Base-by-base conservation (phyloP, 1,140 invertebrate species). In the Halictus rubicundus region DNA sequence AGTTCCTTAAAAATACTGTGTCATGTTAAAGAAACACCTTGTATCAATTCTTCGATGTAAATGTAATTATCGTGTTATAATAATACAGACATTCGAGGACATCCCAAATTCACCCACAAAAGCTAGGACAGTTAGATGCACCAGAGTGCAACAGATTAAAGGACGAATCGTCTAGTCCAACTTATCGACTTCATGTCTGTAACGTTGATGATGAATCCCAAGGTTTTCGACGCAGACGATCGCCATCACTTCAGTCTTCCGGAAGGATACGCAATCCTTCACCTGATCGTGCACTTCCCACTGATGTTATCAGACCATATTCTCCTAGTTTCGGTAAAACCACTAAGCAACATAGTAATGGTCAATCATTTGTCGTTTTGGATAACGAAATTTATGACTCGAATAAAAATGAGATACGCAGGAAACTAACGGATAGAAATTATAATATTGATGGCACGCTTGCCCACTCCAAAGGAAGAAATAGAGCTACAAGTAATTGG, bases 191-290 rank as follows among this genome's bases (percentile, higher is more conserved):
- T 16, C 93, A 93, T 69, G 92, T 93, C 0, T 91, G 87, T 19
- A 91, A 93, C 54, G 93, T 92, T 8, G 93, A 93, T 72, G 91
- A 93, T 27, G 90, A 93, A 59, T 87, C 91, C 2, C 89, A 89
- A 78, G 92, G 92, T 54, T 93, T 93, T 68, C 82, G 79, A 32
- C 66, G 68, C 23, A 81, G 81, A 76, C 87, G 81, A 60, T 82
- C 88, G 60, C 81, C 87, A 60, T 61, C 88, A 39, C 66, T 88
- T 21, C 86, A 89, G 86, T 88, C 87, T 86, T 87, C 88, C 87
- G 86, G 76, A 37, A 88, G 80, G 64, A 64, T 78, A 52, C 81
- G 69, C 5, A 85, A 85, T 86, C 82, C 88, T 61, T 82, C 85
- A 59, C 25, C 87, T 52, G 78, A 82, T 32, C 66, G 61, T 78